Conservation (phyloP, 2,888 invertebrate genomes). For the Tiphia femorata region DNA sequence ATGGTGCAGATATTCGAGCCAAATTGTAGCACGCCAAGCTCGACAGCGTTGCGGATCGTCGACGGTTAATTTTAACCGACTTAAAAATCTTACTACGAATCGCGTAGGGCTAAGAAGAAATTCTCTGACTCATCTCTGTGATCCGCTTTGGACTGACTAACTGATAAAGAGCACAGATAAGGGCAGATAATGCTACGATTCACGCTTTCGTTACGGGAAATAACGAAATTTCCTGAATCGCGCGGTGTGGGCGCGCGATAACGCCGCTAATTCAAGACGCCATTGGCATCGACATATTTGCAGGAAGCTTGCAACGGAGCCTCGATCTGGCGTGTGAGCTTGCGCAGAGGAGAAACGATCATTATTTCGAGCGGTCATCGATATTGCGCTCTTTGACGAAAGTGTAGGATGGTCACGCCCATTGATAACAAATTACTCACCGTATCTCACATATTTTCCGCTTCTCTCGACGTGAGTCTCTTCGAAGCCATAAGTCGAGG, state of each 20-base stretch:
- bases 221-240: background rate
- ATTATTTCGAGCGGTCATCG: too few species aligned
- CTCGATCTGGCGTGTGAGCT: too few species aligned
- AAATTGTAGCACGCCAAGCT: too few species aligned
- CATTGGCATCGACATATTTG: too few species aligned
- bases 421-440: conserved; percentile 62
- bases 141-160: conserved; percentile 49
- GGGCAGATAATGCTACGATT: conserved; percentile 43
- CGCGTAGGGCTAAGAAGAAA: conserved; percentile 7
- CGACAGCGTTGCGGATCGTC: too few species aligned
- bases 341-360: too few species aligned
- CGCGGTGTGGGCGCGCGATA: background rate
- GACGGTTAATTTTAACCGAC: background rate
- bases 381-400: conserved; percentile 6
- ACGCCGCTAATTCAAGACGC: too few species aligned
- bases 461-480: conserved; percentile 30
- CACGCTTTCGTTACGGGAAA: conserved; percentile 2
- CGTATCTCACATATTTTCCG: conserved; percentile 62
- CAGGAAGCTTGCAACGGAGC: too few species aligned
- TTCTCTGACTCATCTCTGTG: conserved; percentile 43
- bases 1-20: too few species aligned
- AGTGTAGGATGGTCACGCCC: conserved; percentile 55
- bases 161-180: conserved; percentile 60
- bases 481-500: too few species aligned
- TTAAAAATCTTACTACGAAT: conserved; percentile 22